Percentiles rank a stretch among this genome's conserved stretches.
Conservation (phyloP, 2,888 invertebrate species). For the Standfussiana lucernea region DNA sequence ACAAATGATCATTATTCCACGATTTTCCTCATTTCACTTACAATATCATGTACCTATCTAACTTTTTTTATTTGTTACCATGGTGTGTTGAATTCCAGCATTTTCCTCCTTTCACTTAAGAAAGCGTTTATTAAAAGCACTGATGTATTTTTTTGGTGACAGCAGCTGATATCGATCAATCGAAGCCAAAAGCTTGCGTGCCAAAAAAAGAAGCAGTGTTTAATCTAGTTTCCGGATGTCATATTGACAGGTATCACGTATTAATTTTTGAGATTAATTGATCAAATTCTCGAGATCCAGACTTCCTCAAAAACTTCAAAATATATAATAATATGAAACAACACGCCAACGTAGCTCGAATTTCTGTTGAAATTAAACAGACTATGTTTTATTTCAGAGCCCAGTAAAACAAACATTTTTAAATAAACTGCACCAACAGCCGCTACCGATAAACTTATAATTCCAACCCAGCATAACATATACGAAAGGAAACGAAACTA, state of each 20-base stretch:
- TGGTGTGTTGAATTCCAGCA: neutral
- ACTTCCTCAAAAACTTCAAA: neutral
- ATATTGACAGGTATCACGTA: neutral
- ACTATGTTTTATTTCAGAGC: neutral
- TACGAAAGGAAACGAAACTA: constrained; percentile 58
- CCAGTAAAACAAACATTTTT: neutral
- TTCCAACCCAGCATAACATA: constrained; percentile 35
- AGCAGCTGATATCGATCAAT: neutral
- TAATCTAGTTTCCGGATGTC: neutral
- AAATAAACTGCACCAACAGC: neutral
- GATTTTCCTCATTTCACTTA: constrained; percentile 33
- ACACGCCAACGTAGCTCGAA: neutral
- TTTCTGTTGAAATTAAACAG: neutral
- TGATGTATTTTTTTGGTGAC: neutral
- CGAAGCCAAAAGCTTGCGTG: neutral
- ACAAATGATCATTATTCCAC: neutral
- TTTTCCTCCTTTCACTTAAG: constrained; percentile 24
- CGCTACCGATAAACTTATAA: constrained; percentile 23
- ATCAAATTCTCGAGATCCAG: neutral
- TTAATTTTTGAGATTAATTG: neutral
- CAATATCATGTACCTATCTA: neutral
- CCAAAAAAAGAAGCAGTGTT: neutral
- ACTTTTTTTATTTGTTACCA: constrained; percentile 1
- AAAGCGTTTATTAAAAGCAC: neutral
- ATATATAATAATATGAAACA: neutral